Conservation (phyloP, 2,113 vertebrate species). For the Ranitomeya variabilis region DNA sequence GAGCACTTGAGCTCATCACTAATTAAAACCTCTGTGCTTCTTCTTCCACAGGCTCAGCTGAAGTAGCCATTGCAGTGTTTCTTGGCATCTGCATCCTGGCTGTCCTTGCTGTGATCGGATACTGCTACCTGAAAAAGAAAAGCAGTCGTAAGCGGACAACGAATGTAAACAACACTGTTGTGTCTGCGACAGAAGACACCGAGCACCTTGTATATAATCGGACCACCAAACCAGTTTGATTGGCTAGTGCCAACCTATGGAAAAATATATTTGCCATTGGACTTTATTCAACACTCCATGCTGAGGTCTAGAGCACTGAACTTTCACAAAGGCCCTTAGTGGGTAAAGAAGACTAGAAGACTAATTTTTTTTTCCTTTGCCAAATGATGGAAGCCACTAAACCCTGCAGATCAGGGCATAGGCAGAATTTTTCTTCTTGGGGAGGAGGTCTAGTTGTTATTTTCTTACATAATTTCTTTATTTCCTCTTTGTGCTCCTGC, state of each 20-base stretch:
- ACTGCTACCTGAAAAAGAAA: constrained; percentile 80
- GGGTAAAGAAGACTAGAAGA: neutral
- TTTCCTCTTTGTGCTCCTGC: neutral
- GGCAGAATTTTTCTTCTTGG: neutral
- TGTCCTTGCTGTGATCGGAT: constrained; percentile 77
- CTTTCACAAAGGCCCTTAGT: neutral
- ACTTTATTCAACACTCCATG: constrained; percentile 28
- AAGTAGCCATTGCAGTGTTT: constrained; percentile 72
- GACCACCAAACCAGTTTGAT: constrained; percentile 89
- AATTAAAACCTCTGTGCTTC: neutral
- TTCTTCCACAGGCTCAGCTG: constrained; percentile 64
- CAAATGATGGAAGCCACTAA: neutral
- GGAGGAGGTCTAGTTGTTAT: neutral
- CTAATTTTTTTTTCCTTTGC: neutral
- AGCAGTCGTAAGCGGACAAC: constrained; percentile 69
- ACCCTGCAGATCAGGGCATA: neutral
- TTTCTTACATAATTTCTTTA: neutral
- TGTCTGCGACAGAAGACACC: constrained; percentile 77
- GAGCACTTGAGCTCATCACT: no score
- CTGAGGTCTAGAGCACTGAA: constrained; percentile 46
- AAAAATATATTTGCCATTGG: constrained; percentile 34
- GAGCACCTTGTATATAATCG: constrained; percentile 87
- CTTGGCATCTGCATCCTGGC: constrained; percentile 78
- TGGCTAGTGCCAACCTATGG: neutral
- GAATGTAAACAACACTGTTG: constrained; percentile 72